These are phyloP conservation scores for Ciconia nigra DNA, from an alignment of 2,797 vertebrate genomes.

Conservation along the genomic window DNA sequence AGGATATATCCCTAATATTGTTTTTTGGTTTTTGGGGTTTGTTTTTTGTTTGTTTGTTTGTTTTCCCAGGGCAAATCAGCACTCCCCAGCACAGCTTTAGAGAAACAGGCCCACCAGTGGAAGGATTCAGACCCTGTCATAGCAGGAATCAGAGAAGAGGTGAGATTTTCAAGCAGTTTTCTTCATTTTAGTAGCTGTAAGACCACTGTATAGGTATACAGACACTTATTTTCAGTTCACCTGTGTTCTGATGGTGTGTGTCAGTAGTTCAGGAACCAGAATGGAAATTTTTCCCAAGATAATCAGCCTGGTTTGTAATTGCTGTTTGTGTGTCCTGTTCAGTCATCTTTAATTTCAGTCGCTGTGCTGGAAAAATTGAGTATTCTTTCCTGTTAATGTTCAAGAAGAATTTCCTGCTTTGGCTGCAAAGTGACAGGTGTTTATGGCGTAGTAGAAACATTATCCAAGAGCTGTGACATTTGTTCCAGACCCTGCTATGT, in stretches of 20 bases:
- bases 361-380: background rate
- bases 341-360: background rate
- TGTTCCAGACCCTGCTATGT: background rate
- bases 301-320: background rate
- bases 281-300: background rate
- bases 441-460: background rate
- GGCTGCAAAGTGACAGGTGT: background rate
- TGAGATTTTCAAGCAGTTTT: constrained; percentile 44
- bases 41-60: too few relatives aligned
- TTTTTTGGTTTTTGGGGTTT: background rate
- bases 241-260: background rate
- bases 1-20: background rate
- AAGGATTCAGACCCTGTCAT: constrained; percentile 90
- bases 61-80: constrained; percentile 52
- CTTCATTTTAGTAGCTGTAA: background rate
- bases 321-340: background rate
- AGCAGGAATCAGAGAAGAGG: constrained; percentile 92
- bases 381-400: background rate
- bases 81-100: constrained; percentile 66
- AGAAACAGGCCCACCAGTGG: constrained; percentile 86
- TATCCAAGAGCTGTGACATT: background rate
- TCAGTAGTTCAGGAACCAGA: background rate
- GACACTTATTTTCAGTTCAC: background rate
- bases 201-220: background rate
- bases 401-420: background rate